Evolutionary conservation across 2,113 vertebrate genomes (phyloP), one percentile per base, ranked within the genome.

Genomic region (Cephalophus harveyi): DNA sequence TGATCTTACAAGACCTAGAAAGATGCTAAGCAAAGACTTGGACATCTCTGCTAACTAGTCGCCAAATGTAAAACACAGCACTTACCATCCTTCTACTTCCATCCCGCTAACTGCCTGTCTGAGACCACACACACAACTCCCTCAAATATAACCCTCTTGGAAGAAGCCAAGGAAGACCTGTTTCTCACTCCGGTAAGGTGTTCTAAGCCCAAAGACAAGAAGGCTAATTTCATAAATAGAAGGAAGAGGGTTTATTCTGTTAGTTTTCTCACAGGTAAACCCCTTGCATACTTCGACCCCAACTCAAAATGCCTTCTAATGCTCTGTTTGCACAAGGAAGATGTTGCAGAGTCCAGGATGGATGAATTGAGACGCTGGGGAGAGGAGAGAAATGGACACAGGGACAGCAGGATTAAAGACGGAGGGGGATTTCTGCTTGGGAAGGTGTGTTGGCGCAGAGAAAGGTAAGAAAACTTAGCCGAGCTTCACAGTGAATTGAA

Each of bases 261-360:
- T 64, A 11, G 17, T 79, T 92, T 89, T 89, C 86, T 71, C 52
- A 54, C 28, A 91, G 94, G 89, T 30, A 93, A 12, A 95, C 2
- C 57, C 21, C 40, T 89, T 97, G 23, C 48, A 91, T 82, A 79
- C 48, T 62, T 91, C 5, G 83, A 93, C 28, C 85, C 9, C 16
- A 12, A 84, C 25, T 71, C 71, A 46, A 74, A 94, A 87, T 57
- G 27, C 50, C 7, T 76, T 96, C 79, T 92, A 95, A 89, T 36
- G 82, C 54, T 95, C 87, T 57, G 60, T 76, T 93, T 97, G 89
- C 50, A 88, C 89, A 96, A 98, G 91, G 36, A 98, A 97, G 48
- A 95, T 71, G 93, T 28, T 36, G 46, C 9, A 87, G 43, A 90
- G 96, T 84, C 11, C 95, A 71, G 97, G 52, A 94, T 48, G 50